A percentile compares a stretch with the other conserved stretches of the same genome.
Conservation (phyloP, 2,888 invertebrate genomes). For the Agrochola macilenta region DNA sequence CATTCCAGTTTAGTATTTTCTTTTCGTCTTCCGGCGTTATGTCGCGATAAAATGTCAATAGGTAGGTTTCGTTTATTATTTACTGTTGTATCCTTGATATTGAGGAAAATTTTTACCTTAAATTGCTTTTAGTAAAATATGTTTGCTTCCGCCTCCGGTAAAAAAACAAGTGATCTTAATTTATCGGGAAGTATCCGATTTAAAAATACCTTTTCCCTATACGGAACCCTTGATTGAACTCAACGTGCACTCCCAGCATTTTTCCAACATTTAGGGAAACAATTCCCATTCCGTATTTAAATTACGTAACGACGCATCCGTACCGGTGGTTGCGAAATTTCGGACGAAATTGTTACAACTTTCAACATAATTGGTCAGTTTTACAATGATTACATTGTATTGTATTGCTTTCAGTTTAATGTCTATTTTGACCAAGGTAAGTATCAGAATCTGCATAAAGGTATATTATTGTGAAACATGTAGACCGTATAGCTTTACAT, state of each 20-base stretch:
- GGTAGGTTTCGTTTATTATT: neutral
- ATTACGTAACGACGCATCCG: conserved; percentile 60
- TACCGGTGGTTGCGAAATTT: conserved; percentile 53
- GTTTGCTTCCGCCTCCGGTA: neutral
- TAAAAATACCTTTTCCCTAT: neutral
- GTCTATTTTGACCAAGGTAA: neutral
- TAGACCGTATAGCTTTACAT: neutral
- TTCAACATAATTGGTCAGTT: conserved; percentile 57
- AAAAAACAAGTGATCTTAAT: neutral
- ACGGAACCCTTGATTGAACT: conserved; percentile 29
- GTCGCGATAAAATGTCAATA: conserved; percentile 1
- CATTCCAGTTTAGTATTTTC: conserved; percentile 9
- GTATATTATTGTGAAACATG: neutral
- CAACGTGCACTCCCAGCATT: conserved; percentile 34
- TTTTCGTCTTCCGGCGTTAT: neutral
- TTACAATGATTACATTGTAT: conserved; percentile 54
- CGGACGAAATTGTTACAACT: conserved; percentile 57
- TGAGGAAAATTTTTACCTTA: neutral
- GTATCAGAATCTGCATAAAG: neutral
- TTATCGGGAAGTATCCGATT: neutral
- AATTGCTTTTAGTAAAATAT: neutral
- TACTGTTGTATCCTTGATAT: neutral
- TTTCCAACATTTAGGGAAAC: conserved; percentile 63
- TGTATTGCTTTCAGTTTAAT: conserved; percentile 31
- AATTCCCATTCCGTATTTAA: conserved; percentile 62